phyloP scores from a whole-genome alignment of 2,888 invertebrate species.

The Trilocha varians region DNA sequence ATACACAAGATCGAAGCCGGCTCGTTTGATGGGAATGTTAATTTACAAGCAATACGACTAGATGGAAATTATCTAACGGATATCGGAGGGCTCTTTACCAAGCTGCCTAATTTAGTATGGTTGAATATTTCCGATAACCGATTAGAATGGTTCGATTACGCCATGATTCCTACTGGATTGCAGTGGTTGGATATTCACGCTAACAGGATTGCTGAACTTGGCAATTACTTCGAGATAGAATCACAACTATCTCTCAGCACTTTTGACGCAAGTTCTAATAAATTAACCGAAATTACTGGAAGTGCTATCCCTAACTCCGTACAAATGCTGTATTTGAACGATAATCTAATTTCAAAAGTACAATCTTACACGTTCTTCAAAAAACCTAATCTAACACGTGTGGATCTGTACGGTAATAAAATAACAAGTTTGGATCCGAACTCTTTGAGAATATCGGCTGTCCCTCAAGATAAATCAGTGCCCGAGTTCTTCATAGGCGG shows the following conservation, averaged over 20 bases:
- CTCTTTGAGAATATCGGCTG: slow-evolving; percentile 82
- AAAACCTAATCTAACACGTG: slow-evolving; percentile 86
- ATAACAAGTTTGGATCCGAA: slow-evolving; percentile 84
- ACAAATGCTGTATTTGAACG: slow-evolving; percentile 83
- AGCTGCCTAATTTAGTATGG: slow-evolving; percentile 87
- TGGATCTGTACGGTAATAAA: slow-evolving; percentile 86
- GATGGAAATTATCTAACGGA: slow-evolving; percentile 87
- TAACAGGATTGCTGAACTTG: slow-evolving; percentile 86
- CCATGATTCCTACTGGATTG: slow-evolving; percentile 86
- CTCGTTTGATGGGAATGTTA: slow-evolving; percentile 83
- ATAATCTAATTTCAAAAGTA: slow-evolving; percentile 86
- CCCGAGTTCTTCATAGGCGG: slow-evolving; percentile 89
- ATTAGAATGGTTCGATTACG: slow-evolving; percentile 88
- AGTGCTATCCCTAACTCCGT: slow-evolving; percentile 88
- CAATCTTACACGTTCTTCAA: slow-evolving; percentile 91
- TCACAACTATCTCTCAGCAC: slow-evolving; percentile 83
- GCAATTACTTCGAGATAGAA: slow-evolving; percentile 89
- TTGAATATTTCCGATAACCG: slow-evolving; percentile 90
- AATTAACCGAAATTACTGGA: slow-evolving; percentile 85
- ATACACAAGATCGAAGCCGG: slow-evolving; percentile 85
- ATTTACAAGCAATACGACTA: slow-evolving; percentile 85
- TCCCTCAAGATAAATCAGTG: slow-evolving; percentile 79
- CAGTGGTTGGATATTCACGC: slow-evolving; percentile 90
- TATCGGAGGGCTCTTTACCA: slow-evolving; percentile 84
- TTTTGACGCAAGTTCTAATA: slow-evolving; percentile 88